These are phyloP conservation scores for Zaprionus kolodkinae DNA, from an alignment of 1,140 invertebrate species.

Conservation along the genomic window DNA sequence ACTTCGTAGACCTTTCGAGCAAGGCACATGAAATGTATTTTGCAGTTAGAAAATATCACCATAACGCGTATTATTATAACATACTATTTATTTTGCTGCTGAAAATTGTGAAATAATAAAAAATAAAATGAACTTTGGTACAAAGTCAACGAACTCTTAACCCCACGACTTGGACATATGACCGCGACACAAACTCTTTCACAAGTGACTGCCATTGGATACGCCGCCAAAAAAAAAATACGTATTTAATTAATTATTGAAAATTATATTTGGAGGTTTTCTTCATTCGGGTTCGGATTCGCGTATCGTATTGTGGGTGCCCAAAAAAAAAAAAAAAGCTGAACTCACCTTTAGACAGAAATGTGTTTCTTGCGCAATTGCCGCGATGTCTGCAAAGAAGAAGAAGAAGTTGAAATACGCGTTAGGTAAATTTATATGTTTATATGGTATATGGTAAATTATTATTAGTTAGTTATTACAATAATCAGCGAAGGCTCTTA, in stretches of 20 bases:
- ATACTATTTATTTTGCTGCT: neutral
- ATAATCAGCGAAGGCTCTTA: slow-evolving; percentile 50
- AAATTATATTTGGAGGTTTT: slow-evolving; percentile 28
- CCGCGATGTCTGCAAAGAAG: slow-evolving; percentile 61
- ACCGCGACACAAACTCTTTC: slow-evolving; percentile 36
- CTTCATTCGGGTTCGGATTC: slow-evolving; percentile 14
- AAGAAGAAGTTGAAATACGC: slow-evolving; percentile 13
- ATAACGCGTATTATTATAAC: neutral
- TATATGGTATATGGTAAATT: neutral
- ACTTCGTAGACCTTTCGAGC: neutral
- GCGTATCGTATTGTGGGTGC: slow-evolving; percentile 22
- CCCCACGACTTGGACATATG: slow-evolving; percentile 24
- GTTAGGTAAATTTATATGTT: slow-evolving; percentile 50
- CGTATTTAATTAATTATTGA: slow-evolving; percentile 65
- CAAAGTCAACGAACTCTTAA: slow-evolving; percentile 56
- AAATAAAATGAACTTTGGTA: neutral
- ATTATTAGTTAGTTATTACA: slow-evolving; percentile 48
- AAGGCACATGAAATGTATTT: neutral
- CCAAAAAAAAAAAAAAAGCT: slow-evolving; percentile 43
- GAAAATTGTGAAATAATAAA: neutral
- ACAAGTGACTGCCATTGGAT: slow-evolving; percentile 60
- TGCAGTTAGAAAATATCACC: neutral
- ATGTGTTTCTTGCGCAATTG: slow-evolving; percentile 62
- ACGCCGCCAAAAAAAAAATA: slow-evolving; percentile 43
- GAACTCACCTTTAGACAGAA: slow-evolving; percentile 75